Conservation (phyloP, 2,797 vertebrate genomes). For the Orestias chungarensis region DNA sequence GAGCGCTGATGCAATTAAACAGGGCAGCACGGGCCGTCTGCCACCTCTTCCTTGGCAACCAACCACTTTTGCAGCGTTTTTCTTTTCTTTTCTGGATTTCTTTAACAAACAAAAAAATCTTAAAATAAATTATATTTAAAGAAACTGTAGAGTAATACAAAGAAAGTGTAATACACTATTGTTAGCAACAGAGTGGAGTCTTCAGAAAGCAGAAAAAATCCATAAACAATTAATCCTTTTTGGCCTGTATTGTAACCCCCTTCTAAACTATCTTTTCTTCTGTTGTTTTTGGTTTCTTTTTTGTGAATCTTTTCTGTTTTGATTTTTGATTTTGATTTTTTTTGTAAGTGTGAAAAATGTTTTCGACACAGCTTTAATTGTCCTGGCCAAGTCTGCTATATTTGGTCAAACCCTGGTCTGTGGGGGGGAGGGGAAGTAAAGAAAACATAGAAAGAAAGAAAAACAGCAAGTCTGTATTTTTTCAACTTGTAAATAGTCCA, state of each 20-base stretch:
- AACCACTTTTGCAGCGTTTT: conserved; percentile 84
- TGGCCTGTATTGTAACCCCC: conserved; percentile 91
- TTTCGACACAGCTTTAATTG: conserved; percentile 91
- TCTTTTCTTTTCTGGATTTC: conserved; percentile 83
- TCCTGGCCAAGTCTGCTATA: conserved; percentile 81
- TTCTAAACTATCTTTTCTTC: conserved; percentile 74
- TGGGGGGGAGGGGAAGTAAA: conserved; percentile 46
- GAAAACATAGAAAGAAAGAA: conserved; percentile 71
- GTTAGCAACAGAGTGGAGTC: conserved; percentile 87
- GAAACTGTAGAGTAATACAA: conserved; percentile 90
- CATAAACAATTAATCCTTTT: conserved; percentile 81
- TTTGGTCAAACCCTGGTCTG: conserved; percentile 73
- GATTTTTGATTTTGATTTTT: conserved; percentile 80
- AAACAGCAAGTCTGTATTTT: conserved; percentile 92
- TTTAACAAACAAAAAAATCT: conserved; percentile 86
- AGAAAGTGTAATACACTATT: conserved; percentile 98
- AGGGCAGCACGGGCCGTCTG: conserved; percentile 84
- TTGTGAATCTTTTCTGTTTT: conserved; percentile 70
- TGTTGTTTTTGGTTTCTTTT: conserved; percentile 8
- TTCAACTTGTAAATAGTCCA: conserved; percentile 99
- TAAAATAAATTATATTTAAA: conserved; percentile 99
- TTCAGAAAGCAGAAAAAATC: conserved; percentile 85
- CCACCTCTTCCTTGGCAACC: conserved; percentile 85
- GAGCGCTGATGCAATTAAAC: conserved; percentile 94
- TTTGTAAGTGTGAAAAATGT: conserved; percentile 82